These are phyloP conservation scores for Liolophura sinensis DNA, from an alignment of 1,140 invertebrate species.

Conservation along the genomic window DNA sequence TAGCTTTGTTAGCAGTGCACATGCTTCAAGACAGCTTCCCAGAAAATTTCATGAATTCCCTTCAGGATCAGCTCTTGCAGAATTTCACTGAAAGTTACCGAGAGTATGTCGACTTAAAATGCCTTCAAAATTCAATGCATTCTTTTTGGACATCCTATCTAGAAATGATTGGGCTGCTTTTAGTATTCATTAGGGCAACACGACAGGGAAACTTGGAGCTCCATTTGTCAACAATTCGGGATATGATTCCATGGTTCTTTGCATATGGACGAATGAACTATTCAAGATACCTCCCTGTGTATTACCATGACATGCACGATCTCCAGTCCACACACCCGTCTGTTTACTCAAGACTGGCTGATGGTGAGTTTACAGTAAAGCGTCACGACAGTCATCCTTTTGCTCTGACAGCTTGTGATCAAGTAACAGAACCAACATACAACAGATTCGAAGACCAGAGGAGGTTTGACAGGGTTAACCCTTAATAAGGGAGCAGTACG, in stretches of 20 bases:
- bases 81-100: neutral
- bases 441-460: no score
- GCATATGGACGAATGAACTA: conserved; percentile 15
- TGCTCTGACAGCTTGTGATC: conserved; percentile 13
- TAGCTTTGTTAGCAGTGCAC: no score
- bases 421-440: no score
- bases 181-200: conserved; percentile 14
- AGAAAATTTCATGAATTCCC: no score
- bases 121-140: neutral
- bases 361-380: conserved; percentile 4
- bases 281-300: conserved; percentile 11
- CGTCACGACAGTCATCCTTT: conserved; percentile 3
- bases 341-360: neutral
- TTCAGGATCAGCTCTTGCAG: no score
- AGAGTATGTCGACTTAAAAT: neutral
- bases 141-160: conserved; percentile 13
- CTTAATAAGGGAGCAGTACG: no score
- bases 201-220: conserved; percentile 14
- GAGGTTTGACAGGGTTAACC: no score
- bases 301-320: conserved; percentile 11
- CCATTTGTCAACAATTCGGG: conserved; percentile 5
- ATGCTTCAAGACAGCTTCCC: no score
- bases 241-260: conserved; percentile 17
- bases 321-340: neutral
- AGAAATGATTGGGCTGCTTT: conserved; percentile 7